These are phyloP conservation scores for Falco naumanni DNA, from an alignment of 2,797 vertebrate genomes.

Conservation along the genomic window DNA sequence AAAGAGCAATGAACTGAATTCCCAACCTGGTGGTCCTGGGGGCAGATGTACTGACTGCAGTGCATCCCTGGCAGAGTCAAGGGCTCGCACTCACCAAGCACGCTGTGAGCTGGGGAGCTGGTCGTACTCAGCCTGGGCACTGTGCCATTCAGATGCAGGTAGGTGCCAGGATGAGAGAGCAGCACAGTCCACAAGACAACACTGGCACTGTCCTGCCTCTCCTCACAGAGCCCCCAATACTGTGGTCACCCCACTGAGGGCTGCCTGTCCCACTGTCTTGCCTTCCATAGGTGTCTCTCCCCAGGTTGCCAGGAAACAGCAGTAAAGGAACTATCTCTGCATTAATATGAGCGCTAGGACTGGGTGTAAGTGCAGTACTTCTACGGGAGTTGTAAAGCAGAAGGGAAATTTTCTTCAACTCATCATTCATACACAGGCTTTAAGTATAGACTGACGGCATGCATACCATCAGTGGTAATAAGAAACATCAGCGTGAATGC, in stretches of 20 bases:
- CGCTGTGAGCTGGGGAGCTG: rapidly evolving
- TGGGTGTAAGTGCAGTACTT: neutral
- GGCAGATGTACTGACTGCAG: neutral
- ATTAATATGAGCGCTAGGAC: rapidly evolving
- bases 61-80: rapidly evolving
- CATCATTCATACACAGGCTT: neutral
- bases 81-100: neutral
- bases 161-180: neutral
- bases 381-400: neutral
- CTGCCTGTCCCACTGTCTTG: neutral
- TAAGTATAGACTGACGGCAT: neutral
- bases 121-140: neutral
- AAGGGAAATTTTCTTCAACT: neutral
- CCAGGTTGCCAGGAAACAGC: neutral
- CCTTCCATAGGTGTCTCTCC: neutral
- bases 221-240: neutral
- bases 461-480: rapidly evolving
- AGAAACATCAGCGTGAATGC: neutral
- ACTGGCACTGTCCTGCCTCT: neutral
- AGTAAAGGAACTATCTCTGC: neutral
- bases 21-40: neutral
- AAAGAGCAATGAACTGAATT: neutral
- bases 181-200: neutral
- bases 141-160: neutral
- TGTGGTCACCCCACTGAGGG: rapidly evolving